A percentile compares a stretch with the other conserved stretches of the same genome.
Evolutionary conservation across 2,888 invertebrate species (phyloP).

Genomic region (Tanypteryx hageni): DNA sequence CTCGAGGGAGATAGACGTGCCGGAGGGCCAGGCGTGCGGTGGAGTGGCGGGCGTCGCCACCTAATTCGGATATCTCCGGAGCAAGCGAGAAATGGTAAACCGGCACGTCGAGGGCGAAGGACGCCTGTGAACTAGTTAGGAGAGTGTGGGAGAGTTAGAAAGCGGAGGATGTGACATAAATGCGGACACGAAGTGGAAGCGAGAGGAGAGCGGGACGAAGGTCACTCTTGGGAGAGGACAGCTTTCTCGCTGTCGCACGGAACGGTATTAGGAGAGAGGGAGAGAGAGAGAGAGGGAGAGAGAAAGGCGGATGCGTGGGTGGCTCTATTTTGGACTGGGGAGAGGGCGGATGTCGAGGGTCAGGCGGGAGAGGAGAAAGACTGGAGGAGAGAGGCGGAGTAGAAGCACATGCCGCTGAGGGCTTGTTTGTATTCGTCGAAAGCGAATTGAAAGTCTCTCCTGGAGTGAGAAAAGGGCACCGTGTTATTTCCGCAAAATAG

Average conservation of each 20-base stretch:
- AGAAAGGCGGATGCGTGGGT: too few species aligned
- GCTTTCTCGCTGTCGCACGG: too few species aligned
- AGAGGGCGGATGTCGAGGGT: neutral
- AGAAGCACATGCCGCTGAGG: neutral
- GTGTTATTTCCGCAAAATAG: neutral
- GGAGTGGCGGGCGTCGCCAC: neutral
- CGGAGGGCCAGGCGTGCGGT: neutral
- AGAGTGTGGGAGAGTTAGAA: neutral
- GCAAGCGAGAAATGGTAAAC: conserved; percentile 1
- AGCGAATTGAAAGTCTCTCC: neutral
- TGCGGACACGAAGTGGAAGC: too few species aligned
- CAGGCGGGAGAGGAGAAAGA: too few species aligned
- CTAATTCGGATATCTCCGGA: conserved; percentile 7
- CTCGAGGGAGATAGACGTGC: neutral
- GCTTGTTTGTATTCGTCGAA: neutral
- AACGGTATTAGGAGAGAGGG: too few species aligned
- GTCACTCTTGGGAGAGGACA: too few species aligned
- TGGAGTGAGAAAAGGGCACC: neutral
- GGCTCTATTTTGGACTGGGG: too few species aligned
- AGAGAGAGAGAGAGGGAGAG: too few species aligned
- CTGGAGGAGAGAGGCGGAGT: too few species aligned
- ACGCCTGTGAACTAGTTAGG: neutral
- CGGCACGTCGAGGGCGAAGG: neutral
- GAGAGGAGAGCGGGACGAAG: too few species aligned
- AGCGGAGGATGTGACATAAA: too few species aligned